Evolutionary conservation across 1,140 invertebrate species (phyloP).

Genomic region (Cydia amplana): DNA sequence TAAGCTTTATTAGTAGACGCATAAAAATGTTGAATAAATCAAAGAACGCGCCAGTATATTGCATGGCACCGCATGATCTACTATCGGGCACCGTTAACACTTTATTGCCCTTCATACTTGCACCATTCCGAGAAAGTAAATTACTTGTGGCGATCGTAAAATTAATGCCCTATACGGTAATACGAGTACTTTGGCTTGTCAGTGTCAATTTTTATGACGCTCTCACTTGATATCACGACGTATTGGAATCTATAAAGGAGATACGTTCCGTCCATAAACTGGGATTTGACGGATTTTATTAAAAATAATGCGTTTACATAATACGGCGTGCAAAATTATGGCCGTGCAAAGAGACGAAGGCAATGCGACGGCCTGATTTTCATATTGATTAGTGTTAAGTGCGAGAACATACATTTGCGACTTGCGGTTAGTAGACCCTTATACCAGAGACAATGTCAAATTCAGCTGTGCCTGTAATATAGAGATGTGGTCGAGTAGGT

Average conservation of each 20-base stretch:
- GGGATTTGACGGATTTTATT: slow-evolving; percentile 24
- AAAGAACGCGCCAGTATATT: slow-evolving; percentile 52
- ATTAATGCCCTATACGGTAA: slow-evolving; percentile 69
- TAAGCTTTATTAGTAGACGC: slow-evolving; percentile 68
- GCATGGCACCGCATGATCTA: slow-evolving; percentile 55
- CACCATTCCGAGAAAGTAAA: slow-evolving; percentile 71
- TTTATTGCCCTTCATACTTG: slow-evolving; percentile 69
- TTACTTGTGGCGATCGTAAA: slow-evolving; percentile 67
- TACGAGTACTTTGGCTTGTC: slow-evolving; percentile 60
- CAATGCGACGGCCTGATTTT: no score
- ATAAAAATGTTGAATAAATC: slow-evolving; percentile 69
- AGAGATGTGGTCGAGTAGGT: neutral
- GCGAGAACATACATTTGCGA: no score
- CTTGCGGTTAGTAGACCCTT: no score
- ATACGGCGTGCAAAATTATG: slow-evolving; percentile 1
- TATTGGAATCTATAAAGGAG: slow-evolving; percentile 35
- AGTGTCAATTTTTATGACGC: slow-evolving; percentile 71
- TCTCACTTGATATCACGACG: slow-evolving; percentile 56
- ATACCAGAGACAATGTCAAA: no score
- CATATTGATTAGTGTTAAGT: no score
- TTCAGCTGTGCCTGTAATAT: no score
- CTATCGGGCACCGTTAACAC: slow-evolving; percentile 57
- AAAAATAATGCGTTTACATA: neutral
- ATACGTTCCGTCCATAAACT: slow-evolving; percentile 20
- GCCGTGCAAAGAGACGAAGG: no score